Percentiles rank a stretch among this genome's conserved stretches.
phyloP scores from a whole-genome alignment of 2,113 vertebrate species.

The Nestor notabilis region DNA sequence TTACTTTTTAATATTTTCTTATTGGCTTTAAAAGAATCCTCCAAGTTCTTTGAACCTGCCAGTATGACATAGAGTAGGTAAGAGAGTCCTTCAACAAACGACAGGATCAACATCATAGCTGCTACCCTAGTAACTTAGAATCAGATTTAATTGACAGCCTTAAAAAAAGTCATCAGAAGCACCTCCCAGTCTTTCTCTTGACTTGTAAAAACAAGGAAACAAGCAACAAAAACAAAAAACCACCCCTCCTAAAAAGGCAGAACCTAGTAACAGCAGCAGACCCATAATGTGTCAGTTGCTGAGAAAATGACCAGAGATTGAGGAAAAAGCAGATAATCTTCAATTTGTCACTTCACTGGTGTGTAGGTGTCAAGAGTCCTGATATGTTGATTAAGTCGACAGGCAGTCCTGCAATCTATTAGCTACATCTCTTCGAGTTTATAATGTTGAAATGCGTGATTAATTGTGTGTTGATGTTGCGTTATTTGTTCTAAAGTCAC shows the following conservation, averaged over 20 bases:
- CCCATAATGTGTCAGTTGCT: conserved; percentile 74
- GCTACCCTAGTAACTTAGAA: neutral
- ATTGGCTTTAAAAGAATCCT: neutral
- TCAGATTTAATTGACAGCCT: neutral
- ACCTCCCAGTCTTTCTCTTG: neutral
- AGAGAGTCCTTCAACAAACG: neutral
- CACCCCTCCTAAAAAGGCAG: neutral
- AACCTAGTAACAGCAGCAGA: conserved; percentile 76
- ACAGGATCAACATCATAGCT: neutral
- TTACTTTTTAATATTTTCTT: neutral
- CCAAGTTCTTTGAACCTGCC: neutral
- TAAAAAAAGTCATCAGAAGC: neutral
- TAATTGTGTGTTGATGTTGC: neutral
- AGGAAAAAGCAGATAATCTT: conserved; percentile 69
- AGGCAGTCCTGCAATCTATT: neutral
- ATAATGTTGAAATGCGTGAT: neutral
- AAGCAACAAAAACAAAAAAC: neutral
- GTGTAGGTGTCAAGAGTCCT: neutral
- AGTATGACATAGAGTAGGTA: neutral
- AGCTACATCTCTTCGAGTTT: neutral
- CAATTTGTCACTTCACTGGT: conserved; percentile 20
- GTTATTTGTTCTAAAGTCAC: conserved; percentile 5
- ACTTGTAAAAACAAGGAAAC: neutral
- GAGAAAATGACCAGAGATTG: neutral
- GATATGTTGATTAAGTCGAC: neutral